A percentile compares a stretch with the other conserved stretches of the same genome.
phyloP scores from a whole-genome alignment of 2,113 vertebrate genomes.

The Nothobranchius furzeri region DNA sequence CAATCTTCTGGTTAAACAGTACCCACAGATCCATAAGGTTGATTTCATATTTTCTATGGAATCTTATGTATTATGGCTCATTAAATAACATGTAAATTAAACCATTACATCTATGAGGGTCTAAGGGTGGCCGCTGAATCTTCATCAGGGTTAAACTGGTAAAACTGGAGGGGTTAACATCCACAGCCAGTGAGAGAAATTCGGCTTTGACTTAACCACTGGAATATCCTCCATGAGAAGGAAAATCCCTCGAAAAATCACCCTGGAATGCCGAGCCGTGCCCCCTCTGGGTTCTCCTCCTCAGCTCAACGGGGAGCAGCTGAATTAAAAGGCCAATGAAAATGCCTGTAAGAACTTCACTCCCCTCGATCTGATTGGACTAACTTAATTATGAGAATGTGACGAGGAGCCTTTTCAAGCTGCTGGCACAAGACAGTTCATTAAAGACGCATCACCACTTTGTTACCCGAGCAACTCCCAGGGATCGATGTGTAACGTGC shows the following conservation, averaged over 20 bases:
- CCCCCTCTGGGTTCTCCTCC: conserved; percentile 4
- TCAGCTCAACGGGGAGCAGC: background rate
- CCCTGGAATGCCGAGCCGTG: conserved; percentile 1
- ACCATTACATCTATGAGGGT: no score
- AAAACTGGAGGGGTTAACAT: no score
- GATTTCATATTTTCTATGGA: no score
- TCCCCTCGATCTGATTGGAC: conserved; percentile 42
- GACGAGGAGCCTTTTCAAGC: conserved; percentile 43
- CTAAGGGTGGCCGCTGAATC: no score
- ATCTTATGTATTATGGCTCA: no score
- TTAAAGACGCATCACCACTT: conserved; percentile 52
- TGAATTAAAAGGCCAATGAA: conserved; percentile 36
- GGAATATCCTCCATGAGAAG: background rate
- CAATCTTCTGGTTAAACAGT: no score
- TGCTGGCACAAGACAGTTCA: conserved; percentile 61
- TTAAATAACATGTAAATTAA: no score
- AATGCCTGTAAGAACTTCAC: conserved; percentile 24
- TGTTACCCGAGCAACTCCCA: conserved; percentile 55
- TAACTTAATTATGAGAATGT: conserved; percentile 65
- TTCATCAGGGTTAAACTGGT: no score
- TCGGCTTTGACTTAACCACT: no score
- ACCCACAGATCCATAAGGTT: no score
- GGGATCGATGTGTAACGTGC: conserved; percentile 58
- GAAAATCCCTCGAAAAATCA: conserved; percentile 3
- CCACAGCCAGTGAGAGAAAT: no score